Evolutionary conservation across 2,888 invertebrate species (phyloP), one percentile per base, ranked within the genome.

Genomic region (Belgica antarctica): DNA sequence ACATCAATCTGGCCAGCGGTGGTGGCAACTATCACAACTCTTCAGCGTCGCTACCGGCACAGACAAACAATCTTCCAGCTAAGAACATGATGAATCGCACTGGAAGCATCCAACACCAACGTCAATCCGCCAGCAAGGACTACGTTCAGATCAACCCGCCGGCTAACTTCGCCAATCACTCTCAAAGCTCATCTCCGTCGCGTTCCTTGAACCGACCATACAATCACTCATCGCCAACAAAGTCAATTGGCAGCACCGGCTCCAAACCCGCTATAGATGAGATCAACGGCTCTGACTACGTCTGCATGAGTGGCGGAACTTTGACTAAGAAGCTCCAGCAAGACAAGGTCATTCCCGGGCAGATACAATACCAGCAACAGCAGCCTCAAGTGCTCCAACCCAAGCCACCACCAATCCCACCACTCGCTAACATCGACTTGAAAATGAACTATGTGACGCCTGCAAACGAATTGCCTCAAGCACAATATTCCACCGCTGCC

Each of bases 211-310:
- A 46, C 52, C 57, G 62, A n/a, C 27, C 71, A 36, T 66, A 66
- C 5, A 47, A 17, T 17, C 57, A 57, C 31, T 62, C 25, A n/a
- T 61, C 47, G 7, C 62, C 52, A 10, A 62, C 63, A 10, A 61
- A 59, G 46, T 66, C 62, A 24, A 80, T 77, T 73, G 68, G 68
- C 2, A 68, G 68, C 12, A 31, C 57, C 8, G 68, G 68, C 19
- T 79, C 81, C 73, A 81, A 82, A 81, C 81, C 82, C 74, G 83
- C 83, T 76, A 83, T 84, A 46, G 89, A 89, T 71, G 89, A 89
- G 73, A 86, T 88, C 17, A 90, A 90, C 77, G 88, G 88, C 72
- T 88, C 89, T 15, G 91, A 91, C 76, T 91, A 91, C 80, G 91
- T 91, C 24, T 89, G 90, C 75, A 91, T 91, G 91, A 89, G 89